Conservation (phyloP, 1,140 invertebrate genomes). For the Neodiprion fabricii region DNA sequence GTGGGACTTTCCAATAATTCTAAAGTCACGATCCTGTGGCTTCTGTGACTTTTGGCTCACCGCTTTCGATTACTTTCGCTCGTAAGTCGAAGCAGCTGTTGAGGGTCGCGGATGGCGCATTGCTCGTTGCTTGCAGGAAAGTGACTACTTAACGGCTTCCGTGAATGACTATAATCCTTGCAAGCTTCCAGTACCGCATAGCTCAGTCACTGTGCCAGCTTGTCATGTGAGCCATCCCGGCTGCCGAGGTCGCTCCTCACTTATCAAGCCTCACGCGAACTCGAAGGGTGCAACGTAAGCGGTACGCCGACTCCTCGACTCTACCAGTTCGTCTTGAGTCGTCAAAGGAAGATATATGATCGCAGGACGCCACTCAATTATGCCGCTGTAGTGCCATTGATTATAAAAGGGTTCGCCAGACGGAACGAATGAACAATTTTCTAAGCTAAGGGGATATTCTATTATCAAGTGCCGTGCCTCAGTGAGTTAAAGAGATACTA, state of each 20-base stretch:
- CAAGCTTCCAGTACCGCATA: background rate
- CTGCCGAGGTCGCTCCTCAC: background rate
- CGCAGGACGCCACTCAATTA: background rate
- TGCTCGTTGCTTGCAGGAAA: slow-evolving; percentile 1
- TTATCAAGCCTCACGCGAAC: background rate
- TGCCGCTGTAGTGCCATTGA: background rate
- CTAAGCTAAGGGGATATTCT: no score
- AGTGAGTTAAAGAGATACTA: background rate
- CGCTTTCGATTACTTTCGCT: background rate
- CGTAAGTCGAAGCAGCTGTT: background rate
- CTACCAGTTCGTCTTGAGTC: background rate
- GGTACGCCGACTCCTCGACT: background rate
- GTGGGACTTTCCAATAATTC: background rate
- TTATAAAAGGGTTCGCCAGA: no score
- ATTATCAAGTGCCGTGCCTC: no score
- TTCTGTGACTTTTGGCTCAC: background rate
- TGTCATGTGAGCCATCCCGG: background rate
- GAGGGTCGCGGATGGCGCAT: background rate
- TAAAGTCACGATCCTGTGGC: background rate
- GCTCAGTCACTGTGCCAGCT: background rate
- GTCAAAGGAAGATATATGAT: background rate
- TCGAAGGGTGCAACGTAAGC: background rate
- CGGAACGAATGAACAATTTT: no score
- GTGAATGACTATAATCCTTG: slow-evolving; percentile 13
- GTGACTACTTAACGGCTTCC: slow-evolving; percentile 11